phyloP scores from a whole-genome alignment of 2,113 vertebrate species.

The Corythaixoides concolor region DNA sequence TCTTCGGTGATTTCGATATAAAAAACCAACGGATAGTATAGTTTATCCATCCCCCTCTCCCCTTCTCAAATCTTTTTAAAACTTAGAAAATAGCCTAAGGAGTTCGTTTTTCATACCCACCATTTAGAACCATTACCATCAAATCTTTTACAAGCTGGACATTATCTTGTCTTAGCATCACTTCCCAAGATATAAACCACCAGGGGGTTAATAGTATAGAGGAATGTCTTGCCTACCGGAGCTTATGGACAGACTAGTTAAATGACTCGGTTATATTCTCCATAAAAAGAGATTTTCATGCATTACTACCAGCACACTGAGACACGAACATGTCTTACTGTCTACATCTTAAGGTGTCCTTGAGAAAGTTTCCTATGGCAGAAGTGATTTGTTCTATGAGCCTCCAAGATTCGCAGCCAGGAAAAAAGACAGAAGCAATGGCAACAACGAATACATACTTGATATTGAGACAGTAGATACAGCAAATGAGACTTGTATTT shows the following conservation, averaged over 20 bases:
- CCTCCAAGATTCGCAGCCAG: not conserved
- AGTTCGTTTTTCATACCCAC: not conserved
- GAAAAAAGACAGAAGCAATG: not conserved
- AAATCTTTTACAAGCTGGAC: slow-evolving; percentile 47
- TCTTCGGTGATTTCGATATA: not conserved
- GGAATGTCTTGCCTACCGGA: not conserved
- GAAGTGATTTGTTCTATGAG: not conserved
- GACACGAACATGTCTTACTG: not conserved
- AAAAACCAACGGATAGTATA: not conserved
- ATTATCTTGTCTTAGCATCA: slow-evolving; percentile 46
- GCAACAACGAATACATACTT: not conserved
- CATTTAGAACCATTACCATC: slow-evolving; percentile 32
- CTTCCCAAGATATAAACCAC: slow-evolving; percentile 50
- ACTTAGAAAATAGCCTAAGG: slow-evolving; percentile 31
- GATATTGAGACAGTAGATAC: not conserved
- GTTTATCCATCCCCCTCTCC: not conserved
- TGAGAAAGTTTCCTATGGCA: slow-evolving; percentile 4
- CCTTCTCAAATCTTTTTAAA: not conserved
- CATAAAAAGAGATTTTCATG: slow-evolving; percentile 47
- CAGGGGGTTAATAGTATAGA: slow-evolving; percentile 42
- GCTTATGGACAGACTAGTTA: slow-evolving; percentile 21
- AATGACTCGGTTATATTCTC: not conserved
- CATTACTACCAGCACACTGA: slow-evolving; percentile 18
- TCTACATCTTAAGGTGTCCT: slow-evolving; percentile 19
- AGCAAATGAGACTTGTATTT: not conserved